Evolutionary conservation across 1,140 invertebrate genomes (phyloP), one percentile per base, ranked within the genome.

Genomic region (Matsumurasca onukii): DNA sequence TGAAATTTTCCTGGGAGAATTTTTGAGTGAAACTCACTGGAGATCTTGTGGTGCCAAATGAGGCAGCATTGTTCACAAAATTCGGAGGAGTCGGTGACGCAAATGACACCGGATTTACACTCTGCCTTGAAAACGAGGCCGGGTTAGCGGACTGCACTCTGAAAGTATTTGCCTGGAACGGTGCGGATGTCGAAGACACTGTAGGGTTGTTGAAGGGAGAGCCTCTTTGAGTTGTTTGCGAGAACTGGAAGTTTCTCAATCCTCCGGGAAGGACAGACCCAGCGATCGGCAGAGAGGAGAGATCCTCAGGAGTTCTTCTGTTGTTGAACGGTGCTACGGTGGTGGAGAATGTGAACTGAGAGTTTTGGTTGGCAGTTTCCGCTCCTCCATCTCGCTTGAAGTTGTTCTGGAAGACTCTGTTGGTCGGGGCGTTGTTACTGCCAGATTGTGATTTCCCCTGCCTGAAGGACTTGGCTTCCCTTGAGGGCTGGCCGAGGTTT

Each of bases 351-450:
- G 55, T 2, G 9, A n/a, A 5, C n/a, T 59, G 55, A 27, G 22
- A 52, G 2, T 27, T 27, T 3, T 22, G 5, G n/a, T 22, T 22
- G 25, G 24, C 55, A 5, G 12, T 9, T 27, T 22, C 25, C 2
- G 25, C 9, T 59, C 5, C 25, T 27, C 24, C 15, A 5, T 59
- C 22, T 59, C 55, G 25, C 25, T 59, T 59, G 55, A 59, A 5
- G 25, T 25, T 59, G 55, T 59, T 59, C 30, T 59, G 55, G 15
- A 59, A 59, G 2, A 59, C 55, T 59, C 25, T 59, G 25, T 59
- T 59, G 2, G 5, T n/a, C 30, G 2, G 55, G 15, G 3, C 25
- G 9, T 29, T 59, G 22, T 59, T 27, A 27, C n/a, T 59, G 3
- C 24, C 2, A 27, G 34, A 5, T 39, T 45, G 55, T 1, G 34